Evolutionary conservation across 2,888 invertebrate species (phyloP), one percentile per base, ranked within the genome.

Genomic region (Imbricaverruca yamaguchii): DNA sequence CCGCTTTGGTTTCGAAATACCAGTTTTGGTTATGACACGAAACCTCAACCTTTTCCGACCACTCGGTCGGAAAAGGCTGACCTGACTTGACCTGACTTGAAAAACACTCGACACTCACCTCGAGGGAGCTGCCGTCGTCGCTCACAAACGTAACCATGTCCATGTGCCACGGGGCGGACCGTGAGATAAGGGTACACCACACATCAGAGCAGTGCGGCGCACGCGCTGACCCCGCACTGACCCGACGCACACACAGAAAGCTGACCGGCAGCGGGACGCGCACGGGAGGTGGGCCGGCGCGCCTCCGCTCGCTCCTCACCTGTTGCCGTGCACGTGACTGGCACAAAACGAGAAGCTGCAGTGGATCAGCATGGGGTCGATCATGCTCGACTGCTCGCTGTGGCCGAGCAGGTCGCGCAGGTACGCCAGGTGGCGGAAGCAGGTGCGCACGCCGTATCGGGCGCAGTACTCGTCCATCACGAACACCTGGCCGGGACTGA

Each of bases 291-390:
- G 12, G 74, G 53, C 18, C 39, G 39, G 10, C 12, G 53, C 23
- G 18, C 53, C 18, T 11, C 1, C 59, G 59, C 39, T 39, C 39
- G 7, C 59, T 12, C 65, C 81, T 80, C 90, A 96, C 96, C 96
- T 94, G 90, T 98, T 99, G 84, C 99, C 99, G 87, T 98, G 97
- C 15, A 99, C 98, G 88, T 99, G 99, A 85, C 96, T 97, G 81
- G 98, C 98, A 89, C 99, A 99, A 90, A 98, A 99, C 79, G 98
- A 98, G 89, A 98, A 99, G 86, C 97, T 97, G 89, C 96, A 99
- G 89, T 99, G 98, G 87, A 99, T 97, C 83, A 99, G 90, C 0
- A 97, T 98, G 0, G 99, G 99, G 89, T 99, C 99, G 83, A 99
- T 97, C 90, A 98, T 95, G 85, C 94, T 91, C 74, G 93, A 93